A percentile compares a stretch with the other conserved stretches of the same genome.
Conservation (phyloP, 1,140 invertebrate genomes). For the Goniozus legneri region DNA sequence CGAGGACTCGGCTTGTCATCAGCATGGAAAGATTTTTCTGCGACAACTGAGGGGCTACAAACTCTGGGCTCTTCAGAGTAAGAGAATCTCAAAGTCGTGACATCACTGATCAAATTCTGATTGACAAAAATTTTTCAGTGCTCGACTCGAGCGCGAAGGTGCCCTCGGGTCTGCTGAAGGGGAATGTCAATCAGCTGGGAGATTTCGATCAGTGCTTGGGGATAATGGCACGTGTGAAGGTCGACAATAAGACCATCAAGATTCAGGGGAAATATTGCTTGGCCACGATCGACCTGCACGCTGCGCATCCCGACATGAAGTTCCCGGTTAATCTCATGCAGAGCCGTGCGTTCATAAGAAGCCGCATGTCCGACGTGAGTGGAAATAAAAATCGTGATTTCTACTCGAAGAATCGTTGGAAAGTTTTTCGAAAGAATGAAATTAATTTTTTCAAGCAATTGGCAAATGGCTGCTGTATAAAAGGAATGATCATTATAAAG, state of each 20-base stretch:
- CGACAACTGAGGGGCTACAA: constrained; percentile 64
- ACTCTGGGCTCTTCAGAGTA: constrained; percentile 69
- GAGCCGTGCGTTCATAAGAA: constrained; percentile 60
- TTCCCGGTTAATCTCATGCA: constrained; percentile 60
- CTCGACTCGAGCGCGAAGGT: constrained; percentile 69
- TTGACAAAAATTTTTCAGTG: constrained; percentile 52
- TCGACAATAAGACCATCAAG: constrained; percentile 51
- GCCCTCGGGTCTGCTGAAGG: constrained; percentile 63
- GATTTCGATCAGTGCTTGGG: constrained; percentile 68
- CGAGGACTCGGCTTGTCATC: constrained; percentile 61
- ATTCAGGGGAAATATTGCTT: constrained; percentile 68
- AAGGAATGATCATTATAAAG: too few relatives aligned
- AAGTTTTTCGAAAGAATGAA: too few relatives aligned
- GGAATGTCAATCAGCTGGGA: constrained; percentile 68
- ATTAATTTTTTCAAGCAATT: neutral
- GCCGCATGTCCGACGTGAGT: constrained; percentile 64
- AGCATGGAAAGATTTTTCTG: constrained; percentile 65
- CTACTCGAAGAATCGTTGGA: too few relatives aligned
- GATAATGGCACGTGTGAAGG: constrained; percentile 57
- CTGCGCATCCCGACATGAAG: constrained; percentile 55
- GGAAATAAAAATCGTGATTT: too few relatives aligned
- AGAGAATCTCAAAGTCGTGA: constrained; percentile 32
- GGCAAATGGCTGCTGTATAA: neutral
- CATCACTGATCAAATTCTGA: neutral
- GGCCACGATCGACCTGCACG: constrained; percentile 61